A percentile compares a stretch with the other conserved stretches of the same genome.
Conservation (phyloP, 2,888 invertebrate genomes). For the Lithodes maja region DNA sequence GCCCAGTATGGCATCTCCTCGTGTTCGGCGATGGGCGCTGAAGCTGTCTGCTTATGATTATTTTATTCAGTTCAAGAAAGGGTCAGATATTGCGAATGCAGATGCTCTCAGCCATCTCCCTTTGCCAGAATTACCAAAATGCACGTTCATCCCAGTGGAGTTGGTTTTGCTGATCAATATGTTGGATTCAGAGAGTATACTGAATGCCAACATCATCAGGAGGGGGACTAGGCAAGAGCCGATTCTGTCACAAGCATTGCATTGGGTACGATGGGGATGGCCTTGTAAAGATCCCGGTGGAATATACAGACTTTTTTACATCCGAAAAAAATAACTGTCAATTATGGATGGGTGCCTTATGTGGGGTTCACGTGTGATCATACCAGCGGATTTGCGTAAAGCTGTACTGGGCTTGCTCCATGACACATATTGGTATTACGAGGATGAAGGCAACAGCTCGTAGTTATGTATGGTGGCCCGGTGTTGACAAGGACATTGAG, state of each 20-base stretch:
- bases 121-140: background rate
- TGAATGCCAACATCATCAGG: background rate
- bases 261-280: conserved; percentile 23
- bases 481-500: conserved; percentile 24
- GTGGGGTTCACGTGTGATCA: background rate
- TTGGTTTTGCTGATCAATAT: background rate
- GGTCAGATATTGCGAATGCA: background rate
- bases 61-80: background rate
- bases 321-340: background rate
- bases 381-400: background rate
- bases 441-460: background rate
- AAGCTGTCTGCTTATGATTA: conserved; percentile 6
- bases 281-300: background rate
- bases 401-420: background rate
- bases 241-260: background rate
- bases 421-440: background rate
- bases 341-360: conserved; percentile 15
- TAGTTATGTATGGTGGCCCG: conserved; percentile 25
- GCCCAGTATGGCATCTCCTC: background rate
- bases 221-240: background rate
- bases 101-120: background rate
- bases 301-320: background rate
- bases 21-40: background rate
- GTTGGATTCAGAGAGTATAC: background rate
- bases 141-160: background rate